A percentile compares a stretch with the other conserved stretches of the same genome.
Conservation (phyloP, 2,888 invertebrate genomes). For the Agrilus cyanescens region DNA sequence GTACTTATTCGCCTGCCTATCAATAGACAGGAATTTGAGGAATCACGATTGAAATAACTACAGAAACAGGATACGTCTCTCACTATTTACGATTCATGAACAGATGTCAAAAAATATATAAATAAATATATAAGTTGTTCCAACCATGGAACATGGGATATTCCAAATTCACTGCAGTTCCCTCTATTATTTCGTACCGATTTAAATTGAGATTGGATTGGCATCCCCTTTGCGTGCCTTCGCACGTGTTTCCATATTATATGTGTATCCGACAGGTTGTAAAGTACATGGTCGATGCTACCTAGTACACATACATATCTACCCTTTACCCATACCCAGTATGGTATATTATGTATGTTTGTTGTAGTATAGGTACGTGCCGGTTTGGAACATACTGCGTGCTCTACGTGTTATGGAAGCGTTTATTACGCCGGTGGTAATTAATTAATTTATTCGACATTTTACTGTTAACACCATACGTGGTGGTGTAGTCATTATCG, state of each 20-base stretch:
- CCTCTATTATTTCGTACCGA: background rate
- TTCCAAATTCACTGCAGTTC: too few relatives aligned
- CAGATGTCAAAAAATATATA: too few relatives aligned
- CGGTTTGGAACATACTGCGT: constrained; percentile 13
- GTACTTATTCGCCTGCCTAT: too few relatives aligned
- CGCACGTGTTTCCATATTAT: background rate
- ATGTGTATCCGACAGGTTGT: background rate
- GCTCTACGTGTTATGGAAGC: constrained; percentile 19
- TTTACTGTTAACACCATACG: constrained; percentile 3
- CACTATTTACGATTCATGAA: too few relatives aligned
- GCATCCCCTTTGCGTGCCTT: background rate
- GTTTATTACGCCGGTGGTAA: constrained; percentile 17
- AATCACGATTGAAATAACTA: too few relatives aligned
- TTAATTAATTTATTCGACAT: constrained; percentile 19
- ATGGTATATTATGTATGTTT: background rate
- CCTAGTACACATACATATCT: too few relatives aligned
- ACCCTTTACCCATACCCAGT: too few relatives aligned
- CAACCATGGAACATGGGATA: too few relatives aligned
- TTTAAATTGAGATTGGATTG: background rate
- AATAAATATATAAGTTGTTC: too few relatives aligned
- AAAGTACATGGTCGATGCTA: too few relatives aligned
- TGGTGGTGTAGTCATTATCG: too few relatives aligned
- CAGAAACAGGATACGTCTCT: too few relatives aligned
- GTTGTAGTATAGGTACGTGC: constrained; percentile 3
- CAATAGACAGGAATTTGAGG: background rate